Conservation (phyloP, 2,888 invertebrate genomes). For the Drosophila recens region DNA sequence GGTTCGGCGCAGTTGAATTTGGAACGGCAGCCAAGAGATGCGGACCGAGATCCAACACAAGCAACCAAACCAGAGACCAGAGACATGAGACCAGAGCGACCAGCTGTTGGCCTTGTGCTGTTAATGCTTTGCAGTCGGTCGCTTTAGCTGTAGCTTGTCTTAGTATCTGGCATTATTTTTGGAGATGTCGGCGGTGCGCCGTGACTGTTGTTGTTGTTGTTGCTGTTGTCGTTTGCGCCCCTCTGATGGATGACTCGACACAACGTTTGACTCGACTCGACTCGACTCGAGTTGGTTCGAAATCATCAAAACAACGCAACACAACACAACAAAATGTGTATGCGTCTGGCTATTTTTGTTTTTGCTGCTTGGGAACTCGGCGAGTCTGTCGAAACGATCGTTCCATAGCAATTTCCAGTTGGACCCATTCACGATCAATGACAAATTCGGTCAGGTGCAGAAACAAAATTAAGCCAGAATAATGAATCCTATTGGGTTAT, state of each 20-base stretch:
- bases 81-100: constrained; percentile 55
- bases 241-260: constrained; percentile 63
- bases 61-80: constrained; percentile 32
- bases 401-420: constrained; percentile 44
- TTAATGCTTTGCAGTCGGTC: constrained; percentile 53
- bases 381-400: constrained; percentile 38
- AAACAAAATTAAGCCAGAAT: not conserved
- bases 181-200: constrained; percentile 49
- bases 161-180: constrained; percentile 67
- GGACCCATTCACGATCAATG: constrained; percentile 34
- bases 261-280: constrained; percentile 26
- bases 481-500: constrained; percentile 13
- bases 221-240: constrained; percentile 37
- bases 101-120: constrained; percentile 70
- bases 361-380: constrained; percentile 26
- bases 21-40: constrained; percentile 57
- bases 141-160: constrained; percentile 32
- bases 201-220: constrained; percentile 38
- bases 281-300: constrained; percentile 25
- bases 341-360: constrained; percentile 48
- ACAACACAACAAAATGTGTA: constrained; percentile 26
- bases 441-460: constrained; percentile 48
- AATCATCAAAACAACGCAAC: constrained; percentile 41
- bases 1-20: constrained; percentile 65
- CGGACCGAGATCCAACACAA: constrained; percentile 31